Conservation (phyloP, 2,888 invertebrate genomes). For the Druceiella hillmani region DNA sequence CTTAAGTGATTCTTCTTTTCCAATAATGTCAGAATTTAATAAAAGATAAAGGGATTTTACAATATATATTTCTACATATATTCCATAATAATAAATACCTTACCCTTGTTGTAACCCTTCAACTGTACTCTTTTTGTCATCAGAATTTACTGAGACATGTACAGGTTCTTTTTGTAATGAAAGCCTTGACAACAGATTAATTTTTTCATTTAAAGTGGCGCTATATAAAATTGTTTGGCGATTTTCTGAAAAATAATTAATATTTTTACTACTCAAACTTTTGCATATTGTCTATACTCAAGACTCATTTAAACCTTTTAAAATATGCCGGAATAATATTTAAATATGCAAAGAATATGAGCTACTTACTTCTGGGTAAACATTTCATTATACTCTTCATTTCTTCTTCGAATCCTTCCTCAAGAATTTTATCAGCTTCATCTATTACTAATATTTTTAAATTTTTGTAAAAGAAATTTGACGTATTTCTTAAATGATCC, state of each 20-base stretch:
- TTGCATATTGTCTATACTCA: neutral
- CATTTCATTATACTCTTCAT: conserved; percentile 87
- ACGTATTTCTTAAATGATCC: conserved; percentile 90
- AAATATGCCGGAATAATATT: neutral
- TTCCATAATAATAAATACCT: no score
- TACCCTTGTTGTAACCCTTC: conserved; percentile 75
- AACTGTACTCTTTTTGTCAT: conserved; percentile 72
- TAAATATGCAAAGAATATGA: conserved; percentile 3
- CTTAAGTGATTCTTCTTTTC: no score
- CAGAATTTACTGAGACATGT: conserved; percentile 88
- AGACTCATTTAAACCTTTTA: neutral
- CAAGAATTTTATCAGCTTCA: conserved; percentile 94
- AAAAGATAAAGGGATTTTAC: no score
- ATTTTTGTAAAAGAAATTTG: conserved; percentile 85
- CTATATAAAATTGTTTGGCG: conserved; percentile 97
- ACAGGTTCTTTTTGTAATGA: conserved; percentile 87
- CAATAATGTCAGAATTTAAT: no score
- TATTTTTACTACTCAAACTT: neutral
- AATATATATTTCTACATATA: no score
- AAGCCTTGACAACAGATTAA: conserved; percentile 77
- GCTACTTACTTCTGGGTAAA: conserved; percentile 65
- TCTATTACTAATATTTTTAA: conserved; percentile 89
- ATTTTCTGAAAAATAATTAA: conserved; percentile 56
- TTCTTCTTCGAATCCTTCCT: conserved; percentile 96
- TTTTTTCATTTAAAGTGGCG: conserved; percentile 89